Evolutionary conservation across 2,113 vertebrate species (phyloP).

Genomic region (Albula glossodonta): DNA sequence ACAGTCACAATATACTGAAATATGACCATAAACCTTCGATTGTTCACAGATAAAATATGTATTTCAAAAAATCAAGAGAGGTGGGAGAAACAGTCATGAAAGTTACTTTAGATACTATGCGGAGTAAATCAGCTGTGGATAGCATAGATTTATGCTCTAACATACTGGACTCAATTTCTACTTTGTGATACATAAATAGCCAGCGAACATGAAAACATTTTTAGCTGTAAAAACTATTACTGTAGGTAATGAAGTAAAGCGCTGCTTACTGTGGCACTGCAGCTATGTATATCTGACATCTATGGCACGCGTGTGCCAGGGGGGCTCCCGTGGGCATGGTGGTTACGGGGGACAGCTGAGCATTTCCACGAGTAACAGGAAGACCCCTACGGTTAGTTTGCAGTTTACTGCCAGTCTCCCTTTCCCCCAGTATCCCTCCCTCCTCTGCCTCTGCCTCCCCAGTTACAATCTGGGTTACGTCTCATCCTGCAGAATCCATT

Average conservation of each 20-base stretch:
- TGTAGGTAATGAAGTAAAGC: not conserved
- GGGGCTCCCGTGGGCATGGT: not conserved
- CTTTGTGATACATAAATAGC: too few species aligned
- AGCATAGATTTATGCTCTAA: not conserved
- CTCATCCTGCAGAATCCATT: constrained; percentile 10
- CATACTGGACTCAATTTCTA: not conserved
- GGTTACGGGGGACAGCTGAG: constrained; percentile 43
- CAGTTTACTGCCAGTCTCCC: constrained; percentile 26
- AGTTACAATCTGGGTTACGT: not conserved
- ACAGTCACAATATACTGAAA: not conserved
- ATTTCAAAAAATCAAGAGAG: not conserved
- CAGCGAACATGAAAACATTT: too few species aligned
- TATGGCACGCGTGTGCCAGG: not conserved
- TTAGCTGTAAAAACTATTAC: too few species aligned
- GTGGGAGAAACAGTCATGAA: not conserved
- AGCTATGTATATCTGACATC: not conserved
- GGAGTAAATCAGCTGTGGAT: not conserved
- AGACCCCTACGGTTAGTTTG: constrained; percentile 9
- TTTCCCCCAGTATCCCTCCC: constrained; percentile 17
- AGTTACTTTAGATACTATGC: not conserved
- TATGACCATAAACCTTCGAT: not conserved
- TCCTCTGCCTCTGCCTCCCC: constrained; percentile 26
- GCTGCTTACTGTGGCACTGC: not conserved
- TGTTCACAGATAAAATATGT: not conserved
- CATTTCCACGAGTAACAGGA: constrained; percentile 22